Conservation (phyloP, 2,888 invertebrate genomes). For the Nephrotoma guestfalica region DNA sequence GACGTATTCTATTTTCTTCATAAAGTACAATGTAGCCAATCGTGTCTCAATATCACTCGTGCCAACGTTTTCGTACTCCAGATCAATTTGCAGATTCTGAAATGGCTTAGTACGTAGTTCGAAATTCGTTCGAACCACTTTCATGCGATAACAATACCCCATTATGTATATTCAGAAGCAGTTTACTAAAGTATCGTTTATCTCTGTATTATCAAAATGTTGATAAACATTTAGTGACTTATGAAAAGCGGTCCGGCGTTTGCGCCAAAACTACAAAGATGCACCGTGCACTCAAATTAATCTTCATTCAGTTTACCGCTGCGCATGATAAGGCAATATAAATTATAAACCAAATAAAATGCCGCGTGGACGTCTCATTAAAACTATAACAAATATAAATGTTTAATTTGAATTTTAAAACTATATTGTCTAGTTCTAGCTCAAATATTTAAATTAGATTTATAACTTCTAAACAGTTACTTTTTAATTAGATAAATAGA, state of each 20-base stretch:
- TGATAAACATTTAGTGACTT: neutral
- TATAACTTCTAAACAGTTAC: neutral
- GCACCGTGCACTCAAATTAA: neutral
- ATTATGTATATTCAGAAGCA: neutral
- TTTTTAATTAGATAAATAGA: neutral
- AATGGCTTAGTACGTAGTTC: too few species aligned
- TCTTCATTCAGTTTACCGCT: neutral
- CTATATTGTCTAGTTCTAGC: neutral
- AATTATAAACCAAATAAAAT: neutral
- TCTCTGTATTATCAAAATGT: neutral
- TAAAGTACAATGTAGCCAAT: too few species aligned
- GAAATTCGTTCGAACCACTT: too few species aligned
- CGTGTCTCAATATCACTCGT: too few species aligned
- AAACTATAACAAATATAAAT: neutral
- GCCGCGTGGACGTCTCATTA: neutral
- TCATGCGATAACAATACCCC: too few species aligned
- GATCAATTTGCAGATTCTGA: too few species aligned
- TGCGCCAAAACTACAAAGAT: neutral
- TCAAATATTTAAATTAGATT: neutral
- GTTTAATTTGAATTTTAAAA: neutral
- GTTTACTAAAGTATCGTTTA: too few species aligned
- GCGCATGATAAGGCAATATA: neutral
- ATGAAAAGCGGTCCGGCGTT: neutral
- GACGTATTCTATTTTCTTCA: too few species aligned
- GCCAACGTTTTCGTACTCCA: too few species aligned